phyloP scores from a whole-genome alignment of 2,888 invertebrate species.

The Zygogramma bicolorata region DNA sequence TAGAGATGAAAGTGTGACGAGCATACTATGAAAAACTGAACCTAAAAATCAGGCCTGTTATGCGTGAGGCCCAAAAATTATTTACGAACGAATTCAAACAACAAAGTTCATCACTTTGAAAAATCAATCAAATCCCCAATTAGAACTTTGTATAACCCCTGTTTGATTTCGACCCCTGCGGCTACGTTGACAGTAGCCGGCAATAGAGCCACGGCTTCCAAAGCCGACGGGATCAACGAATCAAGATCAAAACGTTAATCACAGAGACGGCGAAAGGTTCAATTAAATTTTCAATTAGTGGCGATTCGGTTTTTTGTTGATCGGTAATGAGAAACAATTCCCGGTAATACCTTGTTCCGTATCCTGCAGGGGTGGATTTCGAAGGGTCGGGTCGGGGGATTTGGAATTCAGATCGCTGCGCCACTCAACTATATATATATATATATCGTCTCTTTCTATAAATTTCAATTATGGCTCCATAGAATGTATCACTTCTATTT shows the following conservation, averaged over 20 bases:
- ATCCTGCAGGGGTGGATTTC: constrained; percentile 31
- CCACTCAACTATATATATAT: too few species aligned
- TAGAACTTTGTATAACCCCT: too few species aligned
- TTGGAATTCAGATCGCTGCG: constrained; percentile 30
- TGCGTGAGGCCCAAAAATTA: too few species aligned
- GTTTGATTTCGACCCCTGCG: neutral
- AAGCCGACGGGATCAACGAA: neutral
- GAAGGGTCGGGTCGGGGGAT: constrained; percentile 34
- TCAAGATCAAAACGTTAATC: neutral
- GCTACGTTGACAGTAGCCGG: neutral
- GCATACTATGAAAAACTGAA: too few species aligned
- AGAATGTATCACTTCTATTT: too few species aligned
- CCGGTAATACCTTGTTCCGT: constrained; percentile 34
- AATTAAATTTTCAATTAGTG: constrained; percentile 35
- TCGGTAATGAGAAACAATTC: constrained; percentile 27
- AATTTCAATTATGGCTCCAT: too few species aligned
- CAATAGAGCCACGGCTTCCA: neutral
- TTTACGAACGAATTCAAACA: too few species aligned
- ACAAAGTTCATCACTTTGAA: too few species aligned
- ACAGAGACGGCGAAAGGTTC: constrained; percentile 9
- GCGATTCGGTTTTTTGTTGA: constrained; percentile 17
- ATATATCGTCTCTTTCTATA: too few species aligned
- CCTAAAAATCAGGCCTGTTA: too few species aligned
- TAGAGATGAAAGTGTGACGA: too few species aligned
- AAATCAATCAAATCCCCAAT: too few species aligned